Percentiles rank a stretch among this genome's conserved stretches.
Conservation (phyloP, 1,140 invertebrate species). For the Panonychus citri region DNA sequence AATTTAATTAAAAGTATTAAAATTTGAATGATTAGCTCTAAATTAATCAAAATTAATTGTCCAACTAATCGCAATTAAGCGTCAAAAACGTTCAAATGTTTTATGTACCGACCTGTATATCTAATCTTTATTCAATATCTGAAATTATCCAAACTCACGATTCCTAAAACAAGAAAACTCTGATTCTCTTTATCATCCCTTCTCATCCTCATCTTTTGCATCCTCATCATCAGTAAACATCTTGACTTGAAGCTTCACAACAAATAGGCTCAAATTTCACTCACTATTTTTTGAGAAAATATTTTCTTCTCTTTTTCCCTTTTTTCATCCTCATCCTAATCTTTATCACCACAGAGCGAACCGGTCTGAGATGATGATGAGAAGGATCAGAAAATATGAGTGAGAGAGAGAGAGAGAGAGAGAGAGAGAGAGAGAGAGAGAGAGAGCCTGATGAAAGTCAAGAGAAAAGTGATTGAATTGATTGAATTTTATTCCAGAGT, state of each 20-base stretch:
- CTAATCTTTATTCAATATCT: neutral
- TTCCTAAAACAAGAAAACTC: neutral
- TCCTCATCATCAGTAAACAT: neutral
- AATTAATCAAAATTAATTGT: neutral
- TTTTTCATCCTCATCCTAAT: neutral
- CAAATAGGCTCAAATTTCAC: neutral
- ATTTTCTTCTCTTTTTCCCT: neutral
- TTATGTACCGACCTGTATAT: neutral
- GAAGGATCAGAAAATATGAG: neutral
- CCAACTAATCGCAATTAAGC: neutral
- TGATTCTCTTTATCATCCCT: neutral
- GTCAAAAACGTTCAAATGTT: neutral
- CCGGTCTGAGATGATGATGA: neutral
- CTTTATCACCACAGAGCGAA: neutral
- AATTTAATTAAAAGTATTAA: neutral
- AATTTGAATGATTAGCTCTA: neutral
- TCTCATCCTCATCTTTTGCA: neutral
- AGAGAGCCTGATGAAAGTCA: neutral
- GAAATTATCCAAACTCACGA: neutral
- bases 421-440: neutral
- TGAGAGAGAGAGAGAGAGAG: neutral
- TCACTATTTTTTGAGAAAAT: neutral
- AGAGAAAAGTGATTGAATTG: neutral
- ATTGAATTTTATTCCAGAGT: neutral
- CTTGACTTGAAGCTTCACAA: neutral